These are phyloP conservation scores for Semnopithecus entellus DNA, from an alignment of 2,113 vertebrate genomes.

Conservation along the genomic window DNA sequence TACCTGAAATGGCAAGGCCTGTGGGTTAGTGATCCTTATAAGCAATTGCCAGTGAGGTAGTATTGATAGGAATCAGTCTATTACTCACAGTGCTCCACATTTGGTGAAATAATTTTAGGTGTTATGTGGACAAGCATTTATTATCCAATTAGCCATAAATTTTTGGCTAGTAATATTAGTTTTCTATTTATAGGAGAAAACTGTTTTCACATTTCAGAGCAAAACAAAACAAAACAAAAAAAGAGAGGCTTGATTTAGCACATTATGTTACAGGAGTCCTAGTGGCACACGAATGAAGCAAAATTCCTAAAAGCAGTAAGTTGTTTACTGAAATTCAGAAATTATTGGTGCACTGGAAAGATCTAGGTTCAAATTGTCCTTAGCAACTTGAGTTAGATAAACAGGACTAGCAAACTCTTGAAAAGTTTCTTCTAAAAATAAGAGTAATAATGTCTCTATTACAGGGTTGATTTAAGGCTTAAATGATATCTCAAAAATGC, in stretches of 20 bases:
- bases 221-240: background rate
- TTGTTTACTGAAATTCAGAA: background rate
- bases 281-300: background rate
- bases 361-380: background rate
- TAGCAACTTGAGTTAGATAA: background rate
- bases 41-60: background rate
- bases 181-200: background rate
- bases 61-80: background rate
- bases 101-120: background rate
- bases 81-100: background rate
- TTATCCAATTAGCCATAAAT: background rate
- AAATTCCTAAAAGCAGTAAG: background rate
- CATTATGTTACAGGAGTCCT: background rate
- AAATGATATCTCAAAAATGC: background rate
- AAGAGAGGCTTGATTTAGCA: background rate
- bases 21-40: fast-evolving
- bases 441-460: background rate
- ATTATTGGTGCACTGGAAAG: background rate
- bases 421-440: background rate
- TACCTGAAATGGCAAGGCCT: background rate
- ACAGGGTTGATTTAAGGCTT: background rate
- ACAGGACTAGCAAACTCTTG: background rate
- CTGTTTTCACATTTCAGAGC: background rate
- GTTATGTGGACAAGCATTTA: background rate
- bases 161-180: background rate